Evolutionary conservation across 2,797 vertebrate species (phyloP), one percentile per base, ranked within the genome.

Genomic region (Fratercula arctica): DNA sequence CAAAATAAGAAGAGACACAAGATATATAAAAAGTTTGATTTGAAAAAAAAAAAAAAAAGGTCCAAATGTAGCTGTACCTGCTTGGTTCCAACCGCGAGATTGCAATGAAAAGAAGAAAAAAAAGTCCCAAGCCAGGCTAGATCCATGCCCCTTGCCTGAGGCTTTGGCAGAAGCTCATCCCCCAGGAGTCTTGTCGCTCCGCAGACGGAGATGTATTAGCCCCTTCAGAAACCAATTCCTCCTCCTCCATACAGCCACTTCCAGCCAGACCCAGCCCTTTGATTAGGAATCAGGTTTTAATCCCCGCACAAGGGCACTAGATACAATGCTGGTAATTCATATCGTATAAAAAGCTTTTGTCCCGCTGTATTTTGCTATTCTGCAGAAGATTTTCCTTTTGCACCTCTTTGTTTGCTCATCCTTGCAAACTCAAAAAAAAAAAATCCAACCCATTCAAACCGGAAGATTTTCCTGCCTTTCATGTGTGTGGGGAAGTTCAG

Each of bases 281-380:
- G 41, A 19, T 87, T 59, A 11, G 3, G 39, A 50, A 48, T 50
- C 29, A 41, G 26, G 25, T 45, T 87, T 80, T 72, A 80, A 89
- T 72, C 35, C 64, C 57, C 2, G 18, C 41, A 17, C 43, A 43
- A 56, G 51, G 48, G 29, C 67, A 54, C 11, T 18, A 41, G 48
- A 29, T 54, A 24, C 15, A 61, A 28, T 10, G 64, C 53, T 76
- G 63, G 15, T 39, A 48, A 68, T 63, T 67, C 59, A 63, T 11
- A 17, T 19, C 26, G 31, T 24, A 33, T 6, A 35, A n/a, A 51
- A 54, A 41, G 43, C 5, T 35, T 68, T 80, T 39, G 16, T 19
- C 45, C 19, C 2, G 7, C 4, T 19, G 7, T 13, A 14, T 79
- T 28, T 37, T 0, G 0, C 35, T 51, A 1, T 50, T 41, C 57